phyloP scores from a whole-genome alignment of 1,140 invertebrate species.

The Drosophila repletoides region DNA sequence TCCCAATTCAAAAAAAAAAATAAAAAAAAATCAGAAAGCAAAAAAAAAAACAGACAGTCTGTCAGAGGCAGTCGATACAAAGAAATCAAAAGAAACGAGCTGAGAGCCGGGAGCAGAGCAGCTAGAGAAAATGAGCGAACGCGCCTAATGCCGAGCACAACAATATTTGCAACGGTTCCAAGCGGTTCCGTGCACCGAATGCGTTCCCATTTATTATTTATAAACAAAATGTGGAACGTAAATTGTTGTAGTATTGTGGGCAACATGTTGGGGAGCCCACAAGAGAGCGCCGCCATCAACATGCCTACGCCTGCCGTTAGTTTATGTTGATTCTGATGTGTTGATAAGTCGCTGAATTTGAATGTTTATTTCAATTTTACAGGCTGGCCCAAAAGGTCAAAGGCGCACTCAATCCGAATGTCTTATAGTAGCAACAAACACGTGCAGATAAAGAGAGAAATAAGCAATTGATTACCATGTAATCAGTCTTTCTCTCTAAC shows the following conservation, averaged over 20 bases:
- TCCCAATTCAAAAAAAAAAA: conserved; percentile 72
- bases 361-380: conserved; percentile 40
- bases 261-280: conserved; percentile 36
- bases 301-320: conserved; percentile 2
- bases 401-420: conserved; percentile 13
- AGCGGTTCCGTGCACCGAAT: conserved; percentile 79
- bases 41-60: conserved; percentile 49
- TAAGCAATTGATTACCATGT: no score
- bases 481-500: no score
- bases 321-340: not conserved
- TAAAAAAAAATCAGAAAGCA: no score
- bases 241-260: conserved; percentile 18
- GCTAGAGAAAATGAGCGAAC: conserved; percentile 15
- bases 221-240: conserved; percentile 78
- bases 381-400: conserved; percentile 32
- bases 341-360: conserved; percentile 70
- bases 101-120: conserved; percentile 33
- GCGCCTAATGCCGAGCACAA: conserved; percentile 6
- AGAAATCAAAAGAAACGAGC: conserved; percentile 62
- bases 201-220: conserved; percentile 77
- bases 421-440: not conserved
- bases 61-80: conserved; percentile 54
- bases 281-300: conserved; percentile 9
- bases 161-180: conserved; percentile 76
- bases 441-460: conserved; percentile 15